Evolutionary conservation across 1,140 invertebrate species (phyloP), one percentile per base, ranked within the genome.

Genomic region (Brachionus sp.): DNA sequence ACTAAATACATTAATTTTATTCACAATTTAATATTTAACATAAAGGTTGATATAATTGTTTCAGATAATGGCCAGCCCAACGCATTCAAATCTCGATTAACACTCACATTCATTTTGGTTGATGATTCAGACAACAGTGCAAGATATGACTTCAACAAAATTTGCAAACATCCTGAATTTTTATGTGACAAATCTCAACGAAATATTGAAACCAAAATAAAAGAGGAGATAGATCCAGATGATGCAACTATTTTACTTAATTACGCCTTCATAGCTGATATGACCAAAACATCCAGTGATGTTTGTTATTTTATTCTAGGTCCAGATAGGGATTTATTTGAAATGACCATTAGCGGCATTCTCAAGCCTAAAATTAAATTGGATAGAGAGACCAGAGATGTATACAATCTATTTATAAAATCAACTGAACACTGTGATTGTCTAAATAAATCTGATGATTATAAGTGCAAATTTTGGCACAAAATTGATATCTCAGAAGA

Each of bases 31-130:
- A 29, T 16, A 19, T 35, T 16, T 12, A 16, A 62, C 57, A 62
- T 80, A 9, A 57, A 80, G 77, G 37, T 80, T 37, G 62, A 80
- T 66, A 25, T 80, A 39, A 80, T 80, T 37, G 77, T 53, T 13
- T 62, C 77, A 12, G 77, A 80, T 44, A 42, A 62, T 42, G 77
- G 77, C 4, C 53, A 62, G 33, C 77, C 77, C 0, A 62, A 33
- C 10, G 33, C 33, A 39, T n/a, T 80, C 0, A 66, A 62, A 25
- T 35, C 77, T 3, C 50, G 77, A 7, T n/a, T 80, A 42, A 57
- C 50, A 9, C 2, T 80, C 0, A 62, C 33, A 23, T 62, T 80
- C 19, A 80, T 80, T 39, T 29, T 66, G 12, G 25, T 37, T 66
- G 77, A 80, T 62, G 77, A 80, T n/a, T 25, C 23, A 6, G 57